Percentiles rank a stretch among this genome's conserved stretches.
phyloP scores from a whole-genome alignment of 2,797 vertebrate species.

The Oreochromis grahami region DNA sequence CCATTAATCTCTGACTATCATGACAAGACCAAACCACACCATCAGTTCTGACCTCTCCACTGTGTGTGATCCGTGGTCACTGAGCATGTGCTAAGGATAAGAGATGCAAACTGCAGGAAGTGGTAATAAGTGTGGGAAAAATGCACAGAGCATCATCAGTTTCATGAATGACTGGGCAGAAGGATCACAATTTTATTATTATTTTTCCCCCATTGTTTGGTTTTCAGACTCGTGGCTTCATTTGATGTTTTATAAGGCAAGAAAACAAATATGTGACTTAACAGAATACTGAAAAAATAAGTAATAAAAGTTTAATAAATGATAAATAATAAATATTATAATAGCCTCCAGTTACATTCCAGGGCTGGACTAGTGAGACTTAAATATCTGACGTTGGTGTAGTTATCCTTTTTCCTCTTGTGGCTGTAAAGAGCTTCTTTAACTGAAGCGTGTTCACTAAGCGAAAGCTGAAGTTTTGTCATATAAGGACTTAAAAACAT shows the following conservation, averaged over 20 bases:
- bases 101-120: not conserved
- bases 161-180: accelerated
- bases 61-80: not conserved
- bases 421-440: not conserved
- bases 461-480: accelerated
- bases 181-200: accelerated
- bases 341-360: not conserved
- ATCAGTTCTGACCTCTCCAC: not conserved
- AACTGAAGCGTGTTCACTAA: not conserved
- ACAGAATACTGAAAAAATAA: not conserved
- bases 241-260: not conserved
- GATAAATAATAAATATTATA: not conserved
- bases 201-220: not conserved
- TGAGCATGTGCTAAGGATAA: not conserved
- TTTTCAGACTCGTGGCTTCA: not conserved
- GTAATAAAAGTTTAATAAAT: not conserved
- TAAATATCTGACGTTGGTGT: accelerated
- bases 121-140: accelerated
- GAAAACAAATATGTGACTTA: not conserved
- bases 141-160: not conserved
- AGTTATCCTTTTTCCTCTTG: not conserved
- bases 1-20: not conserved
- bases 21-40: not conserved
- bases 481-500: not conserved
- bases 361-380: not conserved